These are phyloP conservation scores for Metallyticus violacea DNA, from an alignment of 2,888 invertebrate genomes.

Conservation along the genomic window DNA sequence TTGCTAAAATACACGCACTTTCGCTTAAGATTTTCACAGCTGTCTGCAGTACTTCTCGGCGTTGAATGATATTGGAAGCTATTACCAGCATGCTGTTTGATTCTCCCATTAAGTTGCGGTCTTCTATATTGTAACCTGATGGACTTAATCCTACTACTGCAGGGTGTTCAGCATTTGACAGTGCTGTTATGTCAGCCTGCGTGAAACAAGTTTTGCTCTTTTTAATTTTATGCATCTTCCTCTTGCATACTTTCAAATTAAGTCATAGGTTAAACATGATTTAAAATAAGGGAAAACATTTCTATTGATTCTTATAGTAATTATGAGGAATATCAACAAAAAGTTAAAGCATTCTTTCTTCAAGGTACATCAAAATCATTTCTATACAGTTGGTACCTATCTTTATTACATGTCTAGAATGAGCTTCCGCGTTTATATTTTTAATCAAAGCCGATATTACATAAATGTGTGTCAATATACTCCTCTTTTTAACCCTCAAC, in stretches of 20 bases:
- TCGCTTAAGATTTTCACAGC: slow-evolving; percentile 53
- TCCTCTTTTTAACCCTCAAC: too few species aligned
- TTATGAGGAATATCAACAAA: too few species aligned
- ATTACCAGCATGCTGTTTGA: slow-evolving; percentile 52
- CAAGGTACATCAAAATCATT: too few species aligned
- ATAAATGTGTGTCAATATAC: too few species aligned
- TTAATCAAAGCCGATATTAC: too few species aligned
- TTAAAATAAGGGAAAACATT: not conserved
- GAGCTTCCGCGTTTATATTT: too few species aligned
- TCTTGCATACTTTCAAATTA: not conserved
- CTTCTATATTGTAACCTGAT: slow-evolving; percentile 48
- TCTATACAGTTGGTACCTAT: too few species aligned
- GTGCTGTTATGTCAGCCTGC: slow-evolving; percentile 61
- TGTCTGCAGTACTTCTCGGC: slow-evolving; percentile 52
- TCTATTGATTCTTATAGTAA: not conserved
- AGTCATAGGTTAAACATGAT: not conserved
- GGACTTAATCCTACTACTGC: slow-evolving; percentile 50
- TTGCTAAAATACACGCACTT: slow-evolving; percentile 59
- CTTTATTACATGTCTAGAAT: too few species aligned
- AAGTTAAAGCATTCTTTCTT: too few species aligned
- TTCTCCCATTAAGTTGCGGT: slow-evolving; percentile 58
- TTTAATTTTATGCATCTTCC: not conserved
- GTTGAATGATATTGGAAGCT: slow-evolving; percentile 53
- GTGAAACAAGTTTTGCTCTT: slow-evolving; percentile 39
- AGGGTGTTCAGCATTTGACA: slow-evolving; percentile 43